Base-by-base conservation (phyloP, 2,888 invertebrate species). In the Capitulum mitella region DNA sequence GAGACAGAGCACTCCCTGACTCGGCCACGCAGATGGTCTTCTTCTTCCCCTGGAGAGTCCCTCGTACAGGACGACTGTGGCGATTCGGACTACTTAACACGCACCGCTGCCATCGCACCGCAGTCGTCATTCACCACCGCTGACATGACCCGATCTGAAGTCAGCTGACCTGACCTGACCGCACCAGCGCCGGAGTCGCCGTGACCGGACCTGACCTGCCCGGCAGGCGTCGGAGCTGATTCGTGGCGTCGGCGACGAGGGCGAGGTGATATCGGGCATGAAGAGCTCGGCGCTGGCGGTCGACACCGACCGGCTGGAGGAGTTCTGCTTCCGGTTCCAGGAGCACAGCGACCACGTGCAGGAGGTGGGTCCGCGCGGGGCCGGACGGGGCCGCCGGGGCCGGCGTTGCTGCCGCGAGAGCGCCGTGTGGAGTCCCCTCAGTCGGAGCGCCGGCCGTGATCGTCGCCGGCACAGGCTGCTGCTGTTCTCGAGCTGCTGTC, bases 271-370 rank as follows among this genome's bases (percentile, higher is more conserved):
- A 80, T 89, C 89, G 82, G 89, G 88, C 78, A 90, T 93, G 83
- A 90, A 91, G 85, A 90, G 90, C 83, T 89, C 92, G 80, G 92
- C 93, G 58, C 87, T 92, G 82, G 89, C 91, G 82, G 92, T 92
- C 80, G 93, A 95, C 88, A 90, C 93, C 84, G 95, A 95, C 86
- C 91, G 94, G 86, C 91, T 98, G 84, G 95, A 97, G 86, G 95
- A 94, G 86, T 92, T 93, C 86, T 93, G 95, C 84, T 94, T 95
- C 87, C 92, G 93, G 87, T 98, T 98, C 86, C 93, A 95, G 86
- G 98, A 98, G 87, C 96, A 97, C 87, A 93, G 97, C 85, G 98
- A 98, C 87, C 98, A 98, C 87, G 93, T 98, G 85, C 93, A 98
- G 86, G 98, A 99, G 90, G 97, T 97, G 83, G 84, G 85, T 80